phyloP scores from a whole-genome alignment of 2,113 vertebrate species.

The Phyllostomus discolor region DNA sequence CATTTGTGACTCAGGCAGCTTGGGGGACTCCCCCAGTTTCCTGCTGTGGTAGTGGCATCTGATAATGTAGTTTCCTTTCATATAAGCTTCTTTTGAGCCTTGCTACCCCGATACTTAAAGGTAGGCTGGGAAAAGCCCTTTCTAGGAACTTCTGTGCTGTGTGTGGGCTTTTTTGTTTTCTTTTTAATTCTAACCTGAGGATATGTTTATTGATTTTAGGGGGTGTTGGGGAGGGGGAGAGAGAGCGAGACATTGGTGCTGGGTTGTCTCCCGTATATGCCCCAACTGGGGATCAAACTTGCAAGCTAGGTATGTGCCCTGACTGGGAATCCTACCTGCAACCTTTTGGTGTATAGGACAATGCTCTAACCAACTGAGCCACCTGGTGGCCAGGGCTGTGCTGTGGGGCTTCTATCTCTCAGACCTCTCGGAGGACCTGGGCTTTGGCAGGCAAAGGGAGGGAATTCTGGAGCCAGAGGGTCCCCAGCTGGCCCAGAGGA shows the following conservation, averaged over 20 bases:
- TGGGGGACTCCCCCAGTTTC: constrained; percentile 6
- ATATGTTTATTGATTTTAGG: too few relatives aligned
- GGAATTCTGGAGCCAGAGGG: neutral
- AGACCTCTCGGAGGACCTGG: neutral
- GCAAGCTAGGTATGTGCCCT: too few relatives aligned
- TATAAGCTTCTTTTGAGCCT: neutral
- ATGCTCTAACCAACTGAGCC: too few relatives aligned
- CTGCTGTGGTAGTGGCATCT: neutral
- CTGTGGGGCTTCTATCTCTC: neutral
- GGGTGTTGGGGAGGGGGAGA: too few relatives aligned
- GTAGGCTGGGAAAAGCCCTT: neutral
- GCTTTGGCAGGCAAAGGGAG: neutral
- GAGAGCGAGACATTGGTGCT: too few relatives aligned
- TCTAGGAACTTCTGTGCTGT: neutral
- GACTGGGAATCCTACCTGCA: too few relatives aligned
- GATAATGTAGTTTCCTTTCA: neutral
- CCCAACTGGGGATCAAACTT: too few relatives aligned
- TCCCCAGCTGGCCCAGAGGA: accelerated
- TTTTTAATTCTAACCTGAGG: too few relatives aligned
- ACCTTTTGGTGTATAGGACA: too few relatives aligned
- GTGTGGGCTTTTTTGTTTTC: too few relatives aligned
- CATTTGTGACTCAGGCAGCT: neutral
- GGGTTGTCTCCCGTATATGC: too few relatives aligned
- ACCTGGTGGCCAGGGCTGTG: too few relatives aligned
- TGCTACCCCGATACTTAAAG: neutral